Percentiles rank a stretch among this genome's conserved stretches.
phyloP scores from a whole-genome alignment of 2,113 vertebrate species.

The Aegithalos caudatus region DNA sequence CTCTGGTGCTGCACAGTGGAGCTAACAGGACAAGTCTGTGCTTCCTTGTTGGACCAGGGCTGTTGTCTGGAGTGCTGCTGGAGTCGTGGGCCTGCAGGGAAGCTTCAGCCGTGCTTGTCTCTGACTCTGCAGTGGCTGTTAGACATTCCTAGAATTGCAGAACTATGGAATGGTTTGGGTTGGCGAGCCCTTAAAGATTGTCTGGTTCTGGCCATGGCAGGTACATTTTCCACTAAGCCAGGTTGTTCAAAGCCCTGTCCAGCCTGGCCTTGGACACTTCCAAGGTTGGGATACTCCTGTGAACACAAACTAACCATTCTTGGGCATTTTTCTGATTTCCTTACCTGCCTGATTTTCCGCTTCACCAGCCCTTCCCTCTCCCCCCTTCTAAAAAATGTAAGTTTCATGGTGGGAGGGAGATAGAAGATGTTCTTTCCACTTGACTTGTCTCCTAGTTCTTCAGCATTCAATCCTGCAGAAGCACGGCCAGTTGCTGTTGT shows the following conservation, averaged over 20 bases:
- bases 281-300: neutral
- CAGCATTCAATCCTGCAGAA: neutral
- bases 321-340: neutral
- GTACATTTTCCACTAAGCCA: neutral
- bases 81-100: neutral
- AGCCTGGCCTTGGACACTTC: neutral
- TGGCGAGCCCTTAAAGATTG: neutral
- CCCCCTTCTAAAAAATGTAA: neutral
- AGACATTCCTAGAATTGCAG: neutral
- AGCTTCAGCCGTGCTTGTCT: neutral
- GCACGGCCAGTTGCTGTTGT: fast-evolving
- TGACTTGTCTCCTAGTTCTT: neutral
- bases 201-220: neutral
- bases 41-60: neutral
- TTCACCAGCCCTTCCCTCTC: neutral
- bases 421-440: neutral
- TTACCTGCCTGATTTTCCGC: neutral
- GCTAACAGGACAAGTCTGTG: neutral
- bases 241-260: neutral
- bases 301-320: neutral
- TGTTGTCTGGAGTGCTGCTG: fast-evolving
- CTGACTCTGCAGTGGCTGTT: neutral
- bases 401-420: neutral
- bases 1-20: neutral
- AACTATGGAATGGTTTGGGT: neutral